phyloP scores from a whole-genome alignment of 2,888 invertebrate species.

The Rosalia funebris region DNA sequence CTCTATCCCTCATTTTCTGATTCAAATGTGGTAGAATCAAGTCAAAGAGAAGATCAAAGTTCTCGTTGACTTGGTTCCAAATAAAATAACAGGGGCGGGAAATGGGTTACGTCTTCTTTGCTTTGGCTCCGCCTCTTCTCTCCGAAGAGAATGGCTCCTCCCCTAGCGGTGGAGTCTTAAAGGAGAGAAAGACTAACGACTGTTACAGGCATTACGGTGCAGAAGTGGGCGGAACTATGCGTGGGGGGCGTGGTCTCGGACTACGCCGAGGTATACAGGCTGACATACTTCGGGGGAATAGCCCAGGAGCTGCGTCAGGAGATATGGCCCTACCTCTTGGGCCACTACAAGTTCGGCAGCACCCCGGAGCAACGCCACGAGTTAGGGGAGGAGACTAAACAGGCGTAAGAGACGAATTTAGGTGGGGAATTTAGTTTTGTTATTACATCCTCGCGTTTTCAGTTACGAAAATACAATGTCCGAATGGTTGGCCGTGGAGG shows the following conservation, averaged over 20 bases:
- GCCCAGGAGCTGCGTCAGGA: slow-evolving; percentile 79
- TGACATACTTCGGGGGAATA: slow-evolving; percentile 90
- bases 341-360: slow-evolving; percentile 85
- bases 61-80: too few relatives aligned
- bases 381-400: slow-evolving; percentile 74
- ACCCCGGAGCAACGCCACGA: slow-evolving; percentile 73
- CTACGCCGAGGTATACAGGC: slow-evolving; percentile 79
- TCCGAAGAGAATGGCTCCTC: too few relatives aligned
- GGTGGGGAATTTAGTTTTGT: too few relatives aligned
- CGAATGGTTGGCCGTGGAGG: slow-evolving; percentile 95
- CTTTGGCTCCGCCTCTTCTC: too few relatives aligned
- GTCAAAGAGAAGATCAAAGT: too few relatives aligned
- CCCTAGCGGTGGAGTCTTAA: too few relatives aligned
- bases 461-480: slow-evolving; percentile 92
- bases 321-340: slow-evolving; percentile 90
- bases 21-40: too few relatives aligned
- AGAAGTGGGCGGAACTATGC: slow-evolving; percentile 77
- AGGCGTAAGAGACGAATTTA: slow-evolving; percentile 59
- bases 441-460: slow-evolving; percentile 13
- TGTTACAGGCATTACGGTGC: slow-evolving; percentile 73
- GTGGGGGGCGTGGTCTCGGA: slow-evolving; percentile 72
- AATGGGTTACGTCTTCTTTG: too few relatives aligned
- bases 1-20: too few relatives aligned
- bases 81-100: too few relatives aligned
- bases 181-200: too few relatives aligned